Base-by-base conservation (phyloP, 1,140 invertebrate species). In the Oedothorax gibbosus region DNA sequence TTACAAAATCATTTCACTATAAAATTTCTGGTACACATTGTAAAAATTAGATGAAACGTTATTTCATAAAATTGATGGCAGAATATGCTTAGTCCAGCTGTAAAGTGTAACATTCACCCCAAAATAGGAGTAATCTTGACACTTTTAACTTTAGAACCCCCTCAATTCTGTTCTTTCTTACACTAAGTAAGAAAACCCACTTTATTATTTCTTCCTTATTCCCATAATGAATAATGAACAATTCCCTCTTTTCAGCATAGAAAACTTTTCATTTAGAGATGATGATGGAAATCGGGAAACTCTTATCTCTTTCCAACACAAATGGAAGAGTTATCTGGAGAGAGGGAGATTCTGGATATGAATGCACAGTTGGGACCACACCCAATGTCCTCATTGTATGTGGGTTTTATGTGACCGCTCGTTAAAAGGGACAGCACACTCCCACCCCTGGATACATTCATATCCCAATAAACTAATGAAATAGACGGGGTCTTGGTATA, bases 181-280 rank as follows among this genome's bases (percentile, higher is more conserved):
- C 35, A 35, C 35, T 35, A 35, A 35, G 35, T 35, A 35, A 35
- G 35, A 35, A 35, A 35, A 35, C 35, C 35, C 35, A 35, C 2
- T 35, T 35, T 5, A 35, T 35, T 35, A 35, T 35, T 35, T 35
- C 35, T 35, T 35, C 35, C 35, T 35, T 35, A 35, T 35, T 2
- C 35, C 35, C 12, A 62, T 50, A 79, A 68, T 81, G 78, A 81
- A 81, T 81, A 81, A 81, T 80, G 78, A 80, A 80, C 71, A 79
- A 79, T 66, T 79, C 35, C 35, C 35, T 35, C 35, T 35, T 71
- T 71, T 18, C 64, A 18, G 18, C 56, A 35, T 18, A 35, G 76
- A 79, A 79, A 68, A 79, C 53, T 81, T 81, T 81, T 60, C 78
- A 81, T 81, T 81, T 71, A 66, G 64, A 66, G 78, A 80, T 71